Evolutionary conservation across 2,113 vertebrate genomes (phyloP), one percentile per base, ranked within the genome.

Genomic region (Melanotaenia duboulayi): DNA sequence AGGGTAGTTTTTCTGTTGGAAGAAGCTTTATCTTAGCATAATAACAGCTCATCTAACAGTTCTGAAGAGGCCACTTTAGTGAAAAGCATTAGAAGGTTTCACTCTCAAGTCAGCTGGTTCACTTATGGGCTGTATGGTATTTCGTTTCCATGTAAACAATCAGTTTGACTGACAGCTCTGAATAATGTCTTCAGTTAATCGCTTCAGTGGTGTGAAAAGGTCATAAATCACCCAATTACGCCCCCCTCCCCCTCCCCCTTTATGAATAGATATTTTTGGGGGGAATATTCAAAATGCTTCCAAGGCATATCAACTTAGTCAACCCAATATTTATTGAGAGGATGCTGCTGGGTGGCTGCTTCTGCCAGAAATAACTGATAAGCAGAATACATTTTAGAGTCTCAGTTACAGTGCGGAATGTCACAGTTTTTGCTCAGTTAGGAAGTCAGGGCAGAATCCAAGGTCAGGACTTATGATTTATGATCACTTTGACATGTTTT

Each of bases 151-250:
- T 91, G 89, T 78, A 81, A 92, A 92, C 89, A 88, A 88, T 91
- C 82, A 62, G 87, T 88, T 88, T 93, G 91, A 93, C 55, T 91
- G 92, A 91, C 92, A 91, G 91, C 82, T 83, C 71, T 74, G 89
- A 89, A 90, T 87, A 90, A 92, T 90, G 91, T 91, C 88, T 90
- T 91, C 87, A 91, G 87, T 89, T 92, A 90, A 90, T 91, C 91
- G 90, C 91, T 93, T 86, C 89, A 90, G 71, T 87, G 86, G 85
- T 90, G 89, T 91, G 90, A 91, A 93, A 92, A 92, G 91, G 91
- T 93, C 92, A 92, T 91, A 90, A 92, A 93, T 91, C 88, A 86
- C 73, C 86, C 90, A 92, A 93, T 93, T 93, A 92, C 82, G 74
- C 80, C 80, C 56, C 48, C 28, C 28, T 67, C 28, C 46, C 73